Evolutionary conservation across 2,888 invertebrate species (phyloP).

Genomic region (Lepidochrysops patricia): DNA sequence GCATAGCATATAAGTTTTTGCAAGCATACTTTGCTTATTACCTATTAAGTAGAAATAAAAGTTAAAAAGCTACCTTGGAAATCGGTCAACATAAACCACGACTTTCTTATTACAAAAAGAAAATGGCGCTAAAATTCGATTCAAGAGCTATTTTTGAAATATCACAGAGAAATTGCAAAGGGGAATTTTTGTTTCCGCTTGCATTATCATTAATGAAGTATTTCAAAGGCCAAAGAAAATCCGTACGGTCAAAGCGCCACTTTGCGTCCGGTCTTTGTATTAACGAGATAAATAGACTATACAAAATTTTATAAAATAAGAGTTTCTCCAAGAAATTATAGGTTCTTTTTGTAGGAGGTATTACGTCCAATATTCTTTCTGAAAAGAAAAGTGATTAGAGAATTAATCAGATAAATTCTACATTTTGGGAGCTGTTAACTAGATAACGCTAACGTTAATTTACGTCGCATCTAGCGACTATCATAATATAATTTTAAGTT

Average conservation of each 20-base stretch:
- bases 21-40: background rate
- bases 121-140: conserved; percentile 10
- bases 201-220: conserved; percentile 16
- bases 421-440: background rate
- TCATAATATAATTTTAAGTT: background rate
- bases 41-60: no score
- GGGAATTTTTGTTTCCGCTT: conserved; percentile 14
- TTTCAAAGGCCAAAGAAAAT: conserved; percentile 14
- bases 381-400: background rate
- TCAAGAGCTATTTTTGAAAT: conserved; percentile 12
- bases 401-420: background rate
- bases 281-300: conserved; percentile 11
- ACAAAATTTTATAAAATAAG: background rate
- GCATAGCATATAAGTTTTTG: no score
- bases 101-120: background rate
- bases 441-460: background rate
- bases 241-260: conserved; percentile 12
- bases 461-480: background rate
- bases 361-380: no score
- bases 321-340: background rate
- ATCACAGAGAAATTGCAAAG: conserved; percentile 13
- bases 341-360: background rate
- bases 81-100: background rate
- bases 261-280: conserved; percentile 12
- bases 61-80: background rate